phyloP scores from a whole-genome alignment of 2,797 vertebrate genomes.

The Poeciliopsis infans region DNA sequence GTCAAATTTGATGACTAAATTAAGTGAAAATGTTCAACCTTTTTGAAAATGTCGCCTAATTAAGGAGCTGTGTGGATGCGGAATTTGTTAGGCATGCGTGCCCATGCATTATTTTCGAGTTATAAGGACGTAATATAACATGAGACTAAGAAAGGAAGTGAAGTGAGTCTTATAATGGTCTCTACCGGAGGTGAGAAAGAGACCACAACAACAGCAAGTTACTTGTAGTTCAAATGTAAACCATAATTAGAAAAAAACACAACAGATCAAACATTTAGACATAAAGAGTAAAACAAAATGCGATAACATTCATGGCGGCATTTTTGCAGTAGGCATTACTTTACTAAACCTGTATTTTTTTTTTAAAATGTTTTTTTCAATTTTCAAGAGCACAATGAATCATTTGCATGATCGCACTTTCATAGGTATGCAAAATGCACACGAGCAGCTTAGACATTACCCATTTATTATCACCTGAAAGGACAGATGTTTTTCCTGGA shows the following conservation, averaged over 20 bases:
- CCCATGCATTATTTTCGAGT: neutral
- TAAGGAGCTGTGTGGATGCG: neutral
- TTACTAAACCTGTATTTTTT: neutral
- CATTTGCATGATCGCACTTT: neutral
- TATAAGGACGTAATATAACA: neutral
- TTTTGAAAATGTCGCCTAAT: neutral
- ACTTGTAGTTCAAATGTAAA: neutral
- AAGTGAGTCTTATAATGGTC: neutral
- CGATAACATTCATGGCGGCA: neutral
- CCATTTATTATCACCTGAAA: slow-evolving; percentile 11
- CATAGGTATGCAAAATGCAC: slow-evolving; percentile 5
- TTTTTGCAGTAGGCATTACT: neutral
- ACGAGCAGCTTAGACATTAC: slow-evolving; percentile 1
- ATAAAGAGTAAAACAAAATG: neutral
- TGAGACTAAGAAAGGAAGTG: neutral
- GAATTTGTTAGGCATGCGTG: neutral
- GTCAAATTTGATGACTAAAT: neutral
- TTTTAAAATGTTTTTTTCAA: too few species aligned
- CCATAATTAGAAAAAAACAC: neutral
- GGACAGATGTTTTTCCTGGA: slow-evolving; percentile 13
- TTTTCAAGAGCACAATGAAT: neutral
- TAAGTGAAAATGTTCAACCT: neutral
- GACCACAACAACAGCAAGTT: neutral
- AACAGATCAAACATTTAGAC: neutral
- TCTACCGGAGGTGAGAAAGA: neutral